phyloP scores from a whole-genome alignment of 2,113 vertebrate genomes.

The Aldabrachelys gigantea region DNA sequence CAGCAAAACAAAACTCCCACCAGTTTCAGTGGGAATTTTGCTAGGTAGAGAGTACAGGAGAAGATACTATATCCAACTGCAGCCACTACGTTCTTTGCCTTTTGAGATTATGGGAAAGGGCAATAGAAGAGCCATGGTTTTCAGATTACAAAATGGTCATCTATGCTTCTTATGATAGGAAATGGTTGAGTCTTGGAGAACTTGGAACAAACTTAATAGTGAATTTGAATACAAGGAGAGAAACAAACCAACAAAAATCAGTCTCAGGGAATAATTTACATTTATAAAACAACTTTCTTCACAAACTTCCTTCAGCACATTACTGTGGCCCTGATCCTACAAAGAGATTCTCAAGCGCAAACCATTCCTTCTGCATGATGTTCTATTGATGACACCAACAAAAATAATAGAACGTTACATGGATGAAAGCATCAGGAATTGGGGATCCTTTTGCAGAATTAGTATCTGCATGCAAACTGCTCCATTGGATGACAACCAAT shows the following conservation, averaged over 20 bases:
- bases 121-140: neutral
- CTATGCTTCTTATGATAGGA: neutral
- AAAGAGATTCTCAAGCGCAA: neutral
- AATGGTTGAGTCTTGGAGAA: neutral
- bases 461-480: neutral
- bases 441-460: neutral
- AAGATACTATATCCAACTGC: neutral
- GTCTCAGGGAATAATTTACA: neutral
- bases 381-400: neutral
- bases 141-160: neutral
- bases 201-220: neutral
- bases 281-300: neutral
- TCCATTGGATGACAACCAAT: neutral
- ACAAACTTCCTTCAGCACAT: neutral
- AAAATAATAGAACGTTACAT: neutral
- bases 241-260: neutral
- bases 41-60: neutral
- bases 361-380: fast-evolving
- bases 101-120: neutral
- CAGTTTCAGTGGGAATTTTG: neutral
- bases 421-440: neutral
- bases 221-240: neutral
- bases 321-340: neutral
- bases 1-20: neutral
- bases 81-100: neutral